Base-by-base conservation (phyloP, 2,113 vertebrate genomes). In the Mirounga angustirostris region DNA sequence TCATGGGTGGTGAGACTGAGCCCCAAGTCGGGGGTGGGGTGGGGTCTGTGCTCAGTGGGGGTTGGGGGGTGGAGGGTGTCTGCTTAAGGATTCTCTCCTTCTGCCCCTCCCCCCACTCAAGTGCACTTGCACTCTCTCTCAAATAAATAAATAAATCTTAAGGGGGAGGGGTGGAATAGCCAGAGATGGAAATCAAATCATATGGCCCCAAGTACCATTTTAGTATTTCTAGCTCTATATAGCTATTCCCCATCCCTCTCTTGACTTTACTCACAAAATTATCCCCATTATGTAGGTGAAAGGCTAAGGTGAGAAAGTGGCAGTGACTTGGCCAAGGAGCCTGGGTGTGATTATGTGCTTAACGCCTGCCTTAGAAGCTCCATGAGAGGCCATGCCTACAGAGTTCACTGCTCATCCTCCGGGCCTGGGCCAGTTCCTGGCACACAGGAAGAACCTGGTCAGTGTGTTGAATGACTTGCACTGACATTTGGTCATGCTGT, bases 401-500 rank as follows among this genome's bases (percentile, higher is more conserved):
- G 3, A 13, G 54, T 5, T 36, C 5, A 4, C 24, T 40, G 43
- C 52, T 3, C 15, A 0, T 80, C n/a, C 59, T 21, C 76, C 2
- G 6, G 18, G 22, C 2, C 19, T 0, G 13, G 4, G 1, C 46
- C 46, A 2, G 30, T 30, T 50, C 46, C 46, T 2, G 18, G n/a
- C 36, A 13, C 52, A 36, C 3, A 0, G 40, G 30, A 12, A 69
- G 36, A 76, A 61, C 58, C 33, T n/a, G 46, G 26, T 24, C 18
- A 54, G 2, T 3, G 22, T 73, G 14, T 24, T 79, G 30, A 90
- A 14, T 58, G 83, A 26, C 43, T 43, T 52, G 7, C 16, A 18
- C 33, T 33, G 54, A 76, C n/a, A 2, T 3, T 10, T 28, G 50
- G 30, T 30, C 14, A 2, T 15, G 8, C 18, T 18, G 8, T 21